phyloP scores from a whole-genome alignment of 2,888 invertebrate genomes.

The Aspidiotus rigidus region DNA sequence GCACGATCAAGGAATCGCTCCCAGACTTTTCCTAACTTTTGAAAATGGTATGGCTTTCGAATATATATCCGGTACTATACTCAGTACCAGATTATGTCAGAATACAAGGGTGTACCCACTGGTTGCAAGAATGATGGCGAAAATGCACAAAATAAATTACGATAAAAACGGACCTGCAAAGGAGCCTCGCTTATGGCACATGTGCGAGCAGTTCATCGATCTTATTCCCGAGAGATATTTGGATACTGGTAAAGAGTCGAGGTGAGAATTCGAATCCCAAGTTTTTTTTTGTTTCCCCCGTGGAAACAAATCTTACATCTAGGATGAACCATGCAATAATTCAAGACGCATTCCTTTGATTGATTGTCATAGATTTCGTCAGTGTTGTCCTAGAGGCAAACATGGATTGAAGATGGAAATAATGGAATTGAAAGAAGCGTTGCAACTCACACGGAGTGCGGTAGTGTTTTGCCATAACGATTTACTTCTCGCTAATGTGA shows the following conservation, averaged over 20 bases:
- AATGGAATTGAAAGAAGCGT: too few relatives aligned
- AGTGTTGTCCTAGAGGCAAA: too few relatives aligned
- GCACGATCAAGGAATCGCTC: constrained; percentile 65
- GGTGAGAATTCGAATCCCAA: constrained; percentile 45
- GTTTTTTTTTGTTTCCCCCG: too few relatives aligned
- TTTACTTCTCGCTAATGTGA: constrained; percentile 85
- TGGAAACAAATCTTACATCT: too few relatives aligned
- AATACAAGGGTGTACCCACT: constrained; percentile 59
- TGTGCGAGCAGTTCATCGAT: constrained; percentile 61
- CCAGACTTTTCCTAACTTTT: constrained; percentile 81
- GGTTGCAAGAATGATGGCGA: constrained; percentile 73
- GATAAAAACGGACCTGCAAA: constrained; percentile 39
- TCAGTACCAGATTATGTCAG: constrained; percentile 56
- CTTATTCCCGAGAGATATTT: constrained; percentile 63
- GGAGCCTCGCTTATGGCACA: constrained; percentile 65
- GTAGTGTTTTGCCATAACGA: constrained; percentile 96
- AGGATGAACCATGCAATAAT: too few relatives aligned
- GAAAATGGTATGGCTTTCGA: constrained; percentile 89
- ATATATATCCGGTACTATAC: constrained; percentile 71
- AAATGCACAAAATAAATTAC: constrained; percentile 60
- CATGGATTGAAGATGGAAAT: too few relatives aligned
- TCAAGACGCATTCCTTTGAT: too few relatives aligned
- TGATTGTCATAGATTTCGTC: too few relatives aligned
- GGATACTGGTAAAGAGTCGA: constrained; percentile 57
- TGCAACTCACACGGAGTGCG: constrained; percentile 48